phyloP scores from a whole-genome alignment of 2,888 invertebrate genomes.

The Ctenicera cuprea region DNA sequence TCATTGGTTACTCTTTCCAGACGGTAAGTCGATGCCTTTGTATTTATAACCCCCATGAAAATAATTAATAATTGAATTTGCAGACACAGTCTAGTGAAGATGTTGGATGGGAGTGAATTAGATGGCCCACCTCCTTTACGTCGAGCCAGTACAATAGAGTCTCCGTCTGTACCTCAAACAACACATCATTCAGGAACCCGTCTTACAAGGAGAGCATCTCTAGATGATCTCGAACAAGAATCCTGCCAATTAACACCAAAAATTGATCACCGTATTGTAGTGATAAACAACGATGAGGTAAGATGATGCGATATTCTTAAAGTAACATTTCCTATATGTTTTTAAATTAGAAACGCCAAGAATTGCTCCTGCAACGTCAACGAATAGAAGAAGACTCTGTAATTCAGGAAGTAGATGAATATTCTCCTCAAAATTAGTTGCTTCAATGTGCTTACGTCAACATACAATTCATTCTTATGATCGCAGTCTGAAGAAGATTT shows the following conservation, averaged over 20 bases:
- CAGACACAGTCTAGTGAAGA: constrained; percentile 87
- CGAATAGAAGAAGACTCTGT: constrained; percentile 82
- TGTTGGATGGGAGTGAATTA: constrained; percentile 81
- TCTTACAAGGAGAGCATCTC: constrained; percentile 82
- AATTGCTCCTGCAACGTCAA: constrained; percentile 76
- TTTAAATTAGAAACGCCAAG: constrained; percentile 75
- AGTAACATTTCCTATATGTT: background rate
- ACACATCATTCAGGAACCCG: constrained; percentile 69
- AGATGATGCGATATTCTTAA: constrained; percentile 49
- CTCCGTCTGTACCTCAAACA: constrained; percentile 61
- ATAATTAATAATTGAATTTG: constrained; percentile 16
- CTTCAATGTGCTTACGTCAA: constrained; percentile 24
- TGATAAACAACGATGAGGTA: constrained; percentile 85
- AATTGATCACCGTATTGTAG: constrained; percentile 87
- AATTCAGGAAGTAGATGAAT: constrained; percentile 82
- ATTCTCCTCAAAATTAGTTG: constrained; percentile 73
- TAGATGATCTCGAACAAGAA: constrained; percentile 88
- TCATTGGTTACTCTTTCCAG: constrained; percentile 89
- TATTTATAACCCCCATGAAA: too few relatives aligned
- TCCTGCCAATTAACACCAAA: constrained; percentile 88
- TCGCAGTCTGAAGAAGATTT: constrained; percentile 34
- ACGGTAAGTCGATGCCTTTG: too few relatives aligned
- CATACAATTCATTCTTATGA: constrained; percentile 37
- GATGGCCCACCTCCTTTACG: constrained; percentile 84
- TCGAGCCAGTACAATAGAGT: constrained; percentile 71